Evolutionary conservation across 2,888 invertebrate genomes (phyloP), one percentile per base, ranked within the genome.

Genomic region (Sepioteuthis lessoniana): DNA sequence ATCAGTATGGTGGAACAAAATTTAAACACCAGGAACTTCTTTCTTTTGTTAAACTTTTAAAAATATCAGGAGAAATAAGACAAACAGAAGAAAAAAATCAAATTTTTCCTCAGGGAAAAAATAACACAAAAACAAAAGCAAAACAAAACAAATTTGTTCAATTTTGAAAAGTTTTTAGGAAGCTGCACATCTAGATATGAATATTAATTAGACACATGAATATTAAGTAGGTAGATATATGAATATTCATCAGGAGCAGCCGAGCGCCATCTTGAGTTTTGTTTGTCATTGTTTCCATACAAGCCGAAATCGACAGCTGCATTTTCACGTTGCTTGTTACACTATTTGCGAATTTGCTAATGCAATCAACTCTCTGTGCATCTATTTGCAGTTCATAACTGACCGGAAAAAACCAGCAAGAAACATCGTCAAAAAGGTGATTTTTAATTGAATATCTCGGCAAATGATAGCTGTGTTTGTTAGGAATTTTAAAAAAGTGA

Each of bases 171-270:
- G 50, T 50, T 3, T 3, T 50, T 50, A 19, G 50, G 19, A 50
- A 19, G 50, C 50, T 50, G 50, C 2, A 16, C 50, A 21, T 50
- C 19, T 50, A 50, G 50, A 76, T 31, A 76, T 76, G 76, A 31
- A 76, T 76, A 76, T 76, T 76, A 76, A 76, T 76, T 10, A 31
- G 76, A 8, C 10, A n/a, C 76, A 76, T 76, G 76, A 76, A 76
- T 76, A 76, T 76, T 76, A 76, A 76, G 31, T 76, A 76, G 10
- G 76, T 76, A 76, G 76, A 76, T 31, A 31, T 76, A 76, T 76
- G 76, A 76, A 76, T 76, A 76, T 76, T 76, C 31, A 76, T 76
- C 76, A 76, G 76, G 76, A n/a, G 76, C n/a, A 76, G 76, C n/a
- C 76, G 76, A n/a, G 76, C 76, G 76, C 76, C 76, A 76, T 76